These are phyloP conservation scores for Pygmarrhopalites habei DNA, from an alignment of 1,140 invertebrate genomes.

Conservation along the genomic window DNA sequence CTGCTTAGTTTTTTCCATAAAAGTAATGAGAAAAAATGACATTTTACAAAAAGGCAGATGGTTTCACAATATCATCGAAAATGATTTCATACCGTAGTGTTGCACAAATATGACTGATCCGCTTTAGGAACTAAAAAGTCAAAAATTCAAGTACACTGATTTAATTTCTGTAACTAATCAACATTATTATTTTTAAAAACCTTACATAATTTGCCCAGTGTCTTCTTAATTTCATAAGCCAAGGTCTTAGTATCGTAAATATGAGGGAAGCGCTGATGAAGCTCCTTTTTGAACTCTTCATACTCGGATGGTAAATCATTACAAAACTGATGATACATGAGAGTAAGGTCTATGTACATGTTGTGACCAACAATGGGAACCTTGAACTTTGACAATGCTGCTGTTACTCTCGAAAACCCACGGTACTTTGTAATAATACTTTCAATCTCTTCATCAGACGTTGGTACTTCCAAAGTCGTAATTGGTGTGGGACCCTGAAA, in stretches of 20 bases:
- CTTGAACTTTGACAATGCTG: conserved; percentile 50
- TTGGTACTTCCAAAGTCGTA: too few species aligned
- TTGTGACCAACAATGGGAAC: conserved; percentile 73
- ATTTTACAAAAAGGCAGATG: too few species aligned
- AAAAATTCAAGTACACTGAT: too few species aligned
- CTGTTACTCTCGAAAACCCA: conserved; percentile 62
- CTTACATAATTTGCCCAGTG: too few species aligned
- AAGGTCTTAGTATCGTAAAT: conserved; percentile 68
- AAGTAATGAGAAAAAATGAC: too few species aligned
- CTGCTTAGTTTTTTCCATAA: too few species aligned
- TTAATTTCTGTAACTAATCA: too few species aligned
- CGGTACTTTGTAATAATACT: conserved; percentile 48
- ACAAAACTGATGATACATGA: conserved; percentile 65
- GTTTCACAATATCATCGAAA: too few species aligned
- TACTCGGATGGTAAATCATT: conserved; percentile 60
- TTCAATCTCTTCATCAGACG: conserved; percentile 32
- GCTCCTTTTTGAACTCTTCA: conserved; percentile 55
- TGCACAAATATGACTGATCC: conserved; percentile 8
- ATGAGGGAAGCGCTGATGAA: conserved; percentile 56
- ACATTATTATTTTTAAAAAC: background rate
- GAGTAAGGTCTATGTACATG: conserved; percentile 59
- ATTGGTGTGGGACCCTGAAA: too few species aligned
- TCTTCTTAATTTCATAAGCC: conserved; percentile 48
- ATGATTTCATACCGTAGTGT: too few species aligned
- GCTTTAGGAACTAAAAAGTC: background rate